Conservation (phyloP, 2,113 vertebrate species). For the Nothocercus julius region DNA sequence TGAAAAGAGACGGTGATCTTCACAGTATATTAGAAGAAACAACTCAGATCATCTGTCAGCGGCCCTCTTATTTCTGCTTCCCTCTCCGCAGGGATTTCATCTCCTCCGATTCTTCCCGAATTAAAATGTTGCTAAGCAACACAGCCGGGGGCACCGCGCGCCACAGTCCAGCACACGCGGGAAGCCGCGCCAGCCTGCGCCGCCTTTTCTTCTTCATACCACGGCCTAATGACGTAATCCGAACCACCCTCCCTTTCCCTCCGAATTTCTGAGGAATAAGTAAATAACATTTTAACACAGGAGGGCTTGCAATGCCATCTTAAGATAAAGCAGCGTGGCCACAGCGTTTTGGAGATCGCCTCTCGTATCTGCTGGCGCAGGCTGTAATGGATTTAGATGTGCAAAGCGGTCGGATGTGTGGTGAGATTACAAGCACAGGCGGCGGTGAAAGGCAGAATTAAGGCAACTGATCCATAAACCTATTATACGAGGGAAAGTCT, state of each 20-base stretch:
- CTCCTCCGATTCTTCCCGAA: slow-evolving; percentile 89
- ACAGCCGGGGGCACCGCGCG: slow-evolving; percentile 79
- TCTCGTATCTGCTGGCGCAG: neutral
- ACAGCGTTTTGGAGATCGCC: slow-evolving; percentile 1
- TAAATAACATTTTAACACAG: slow-evolving; percentile 34
- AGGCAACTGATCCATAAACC: slow-evolving; percentile 59
- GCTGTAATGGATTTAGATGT: slow-evolving; percentile 25
- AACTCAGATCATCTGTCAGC: slow-evolving; percentile 92
- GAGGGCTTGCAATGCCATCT: neutral
- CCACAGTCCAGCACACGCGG: slow-evolving; percentile 40
- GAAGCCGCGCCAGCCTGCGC: no score
- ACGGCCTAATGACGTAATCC: slow-evolving; percentile 70
- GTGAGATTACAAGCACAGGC: slow-evolving; percentile 26
- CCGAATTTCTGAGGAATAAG: slow-evolving; percentile 36
- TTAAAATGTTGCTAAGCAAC: slow-evolving; percentile 95
- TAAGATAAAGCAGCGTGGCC: neutral
- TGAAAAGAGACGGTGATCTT: slow-evolving; percentile 93
- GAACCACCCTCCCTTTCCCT: slow-evolving; percentile 34
- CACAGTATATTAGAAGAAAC: slow-evolving; percentile 95
- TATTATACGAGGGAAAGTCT: neutral
- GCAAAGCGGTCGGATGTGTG: slow-evolving; percentile 36
- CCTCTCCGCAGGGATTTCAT: slow-evolving; percentile 88
- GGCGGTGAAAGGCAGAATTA: slow-evolving; percentile 8
- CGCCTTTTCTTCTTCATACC: no score
- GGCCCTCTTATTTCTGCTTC: slow-evolving; percentile 90